A percentile compares a stretch with the other conserved stretches of the same genome.
Conservation (phyloP, 1,140 invertebrate genomes). For the Drosophila parabipectinata region DNA sequence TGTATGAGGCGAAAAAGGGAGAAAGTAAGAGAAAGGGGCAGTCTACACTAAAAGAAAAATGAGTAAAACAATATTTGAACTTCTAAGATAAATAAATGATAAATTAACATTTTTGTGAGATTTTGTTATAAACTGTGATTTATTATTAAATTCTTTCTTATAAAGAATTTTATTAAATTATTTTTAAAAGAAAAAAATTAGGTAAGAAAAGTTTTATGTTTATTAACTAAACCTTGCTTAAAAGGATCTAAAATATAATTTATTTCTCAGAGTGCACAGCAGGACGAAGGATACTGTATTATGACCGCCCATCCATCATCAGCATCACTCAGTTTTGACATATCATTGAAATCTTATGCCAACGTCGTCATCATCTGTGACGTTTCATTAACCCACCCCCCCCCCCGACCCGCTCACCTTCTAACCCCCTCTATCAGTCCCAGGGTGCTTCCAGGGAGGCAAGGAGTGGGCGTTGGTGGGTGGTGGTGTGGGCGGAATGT, state of each 20-base stretch:
- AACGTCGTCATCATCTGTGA: conserved; percentile 74
- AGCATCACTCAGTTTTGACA: conserved; percentile 81
- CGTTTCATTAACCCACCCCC: conserved; percentile 76
- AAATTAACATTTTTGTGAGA: no score
- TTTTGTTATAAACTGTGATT: no score
- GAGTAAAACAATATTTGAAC: not conserved
- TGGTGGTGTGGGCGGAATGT: conserved; percentile 34
- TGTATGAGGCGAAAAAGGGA: conserved; percentile 43
- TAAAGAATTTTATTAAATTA: no score
- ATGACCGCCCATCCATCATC: conserved; percentile 71
- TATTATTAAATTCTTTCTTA: no score
- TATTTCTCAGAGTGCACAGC: not conserved
- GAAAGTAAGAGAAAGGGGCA: not conserved
- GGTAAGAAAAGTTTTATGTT: not conserved
- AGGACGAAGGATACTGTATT: conserved; percentile 52
- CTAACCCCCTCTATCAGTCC: conserved; percentile 1
- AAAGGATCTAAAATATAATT: not conserved
- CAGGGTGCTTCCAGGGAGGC: conserved; percentile 6
- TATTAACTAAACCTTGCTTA: not conserved
- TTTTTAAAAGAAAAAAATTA: no score
- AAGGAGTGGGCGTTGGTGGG: not conserved
- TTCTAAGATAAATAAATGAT: not conserved
- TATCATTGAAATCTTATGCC: conserved; percentile 80
- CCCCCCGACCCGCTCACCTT: not conserved
- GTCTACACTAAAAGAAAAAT: conserved; percentile 12